Evolutionary conservation across 1,140 invertebrate genomes (phyloP).

Genomic region (Lutraria rhynchaena): DNA sequence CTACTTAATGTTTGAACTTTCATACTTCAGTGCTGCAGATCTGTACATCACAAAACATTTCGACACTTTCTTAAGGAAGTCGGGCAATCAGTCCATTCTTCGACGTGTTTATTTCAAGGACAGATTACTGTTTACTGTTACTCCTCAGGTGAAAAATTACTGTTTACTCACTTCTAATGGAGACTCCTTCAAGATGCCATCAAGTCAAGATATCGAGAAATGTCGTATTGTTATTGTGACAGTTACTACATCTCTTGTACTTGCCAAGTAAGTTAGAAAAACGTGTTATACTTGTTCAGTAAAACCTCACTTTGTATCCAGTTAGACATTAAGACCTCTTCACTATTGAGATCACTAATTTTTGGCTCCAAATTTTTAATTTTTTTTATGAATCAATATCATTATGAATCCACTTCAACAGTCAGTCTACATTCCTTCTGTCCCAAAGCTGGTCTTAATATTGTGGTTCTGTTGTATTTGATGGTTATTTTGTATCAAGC

Average conservation of each 20-base stretch:
- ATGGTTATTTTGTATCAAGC: too few species aligned
- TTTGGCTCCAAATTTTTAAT: too few species aligned
- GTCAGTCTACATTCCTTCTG: too few species aligned
- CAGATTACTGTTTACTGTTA: conserved; percentile 88
- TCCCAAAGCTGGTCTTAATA: too few species aligned
- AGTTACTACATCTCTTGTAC: conserved; percentile 86
- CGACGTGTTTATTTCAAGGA: conserved; percentile 90
- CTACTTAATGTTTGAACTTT: too few species aligned
- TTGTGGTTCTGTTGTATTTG: too few species aligned
- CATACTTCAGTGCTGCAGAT: conserved; percentile 85
- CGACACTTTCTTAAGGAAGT: conserved; percentile 67
- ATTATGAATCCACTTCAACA: too few species aligned
- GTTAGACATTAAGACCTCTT: too few species aligned
- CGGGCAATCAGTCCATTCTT: conserved; percentile 49
- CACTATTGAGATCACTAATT: too few species aligned
- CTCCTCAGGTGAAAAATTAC: conserved; percentile 88
- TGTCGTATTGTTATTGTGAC: conserved; percentile 91
- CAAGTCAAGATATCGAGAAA: conserved; percentile 87
- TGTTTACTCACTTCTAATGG: conserved; percentile 86
- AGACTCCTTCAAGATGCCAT: conserved; percentile 86
- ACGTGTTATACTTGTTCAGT: too few species aligned
- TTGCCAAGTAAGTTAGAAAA: conserved; percentile 61
- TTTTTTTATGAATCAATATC: too few species aligned
- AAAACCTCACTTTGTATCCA: too few species aligned
- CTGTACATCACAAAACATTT: conserved; percentile 91